A percentile compares a stretch with the other conserved stretches of the same genome.
phyloP scores from a whole-genome alignment of 2,888 invertebrate genomes.

The Heliothis peltigera region DNA sequence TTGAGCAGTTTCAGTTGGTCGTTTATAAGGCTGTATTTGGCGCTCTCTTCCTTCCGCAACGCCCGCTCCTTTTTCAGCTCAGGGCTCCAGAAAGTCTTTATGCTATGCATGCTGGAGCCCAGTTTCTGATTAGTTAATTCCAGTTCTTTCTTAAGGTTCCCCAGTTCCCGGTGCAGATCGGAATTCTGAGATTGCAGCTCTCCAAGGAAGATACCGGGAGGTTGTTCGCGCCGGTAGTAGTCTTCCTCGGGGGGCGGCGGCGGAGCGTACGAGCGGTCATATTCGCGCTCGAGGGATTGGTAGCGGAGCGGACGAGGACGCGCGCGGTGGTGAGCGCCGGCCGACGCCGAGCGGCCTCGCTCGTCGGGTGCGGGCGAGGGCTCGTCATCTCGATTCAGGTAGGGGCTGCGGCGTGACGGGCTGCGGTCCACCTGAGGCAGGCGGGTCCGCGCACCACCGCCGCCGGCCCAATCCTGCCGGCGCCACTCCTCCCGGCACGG shows the following conservation, averaged over 20 bases:
- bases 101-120: constrained; percentile 99
- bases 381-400: constrained; percentile 94
- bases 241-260: constrained; percentile 94
- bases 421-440: constrained; percentile 97
- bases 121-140: constrained; percentile 99
- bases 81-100: constrained; percentile 99
- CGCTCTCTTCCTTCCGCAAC: constrained; percentile 98
- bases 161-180: constrained; percentile 97
- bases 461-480: constrained; percentile 81
- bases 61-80: constrained; percentile 99
- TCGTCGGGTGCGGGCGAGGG: constrained; percentile 95
- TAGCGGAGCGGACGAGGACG: constrained; percentile 94
- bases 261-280: constrained; percentile 96
- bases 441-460: constrained; percentile 89
- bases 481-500: constrained; percentile 87
- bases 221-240: constrained; percentile 89
- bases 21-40: constrained; percentile 98
- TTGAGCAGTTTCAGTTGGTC: constrained; percentile 98
- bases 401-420: constrained; percentile 95
- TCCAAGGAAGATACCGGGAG: constrained; percentile 92
- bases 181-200: constrained; percentile 98
- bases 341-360: constrained; percentile 93
- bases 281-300: constrained; percentile 94
- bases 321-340: constrained; percentile 93
- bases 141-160: constrained; percentile 96